Conservation (phyloP, 92 coral and sea anemone genomes). For the Phenganax marumi region DNA sequence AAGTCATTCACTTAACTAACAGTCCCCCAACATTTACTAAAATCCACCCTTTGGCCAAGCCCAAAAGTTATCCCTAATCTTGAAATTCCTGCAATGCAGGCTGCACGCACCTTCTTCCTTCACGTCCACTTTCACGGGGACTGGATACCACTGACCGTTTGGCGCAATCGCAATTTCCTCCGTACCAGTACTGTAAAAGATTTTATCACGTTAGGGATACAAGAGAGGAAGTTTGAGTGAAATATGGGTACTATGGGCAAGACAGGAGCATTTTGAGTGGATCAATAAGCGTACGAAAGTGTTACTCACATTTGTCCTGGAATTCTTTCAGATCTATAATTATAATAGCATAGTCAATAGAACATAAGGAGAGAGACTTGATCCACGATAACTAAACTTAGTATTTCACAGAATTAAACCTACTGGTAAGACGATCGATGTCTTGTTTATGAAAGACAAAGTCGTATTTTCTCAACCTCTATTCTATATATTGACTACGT, state of each 20-base stretch:
- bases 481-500: not conserved
- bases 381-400: too few species aligned
- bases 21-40: too few species aligned
- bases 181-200: slow-evolving; percentile 68
- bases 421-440: too few species aligned
- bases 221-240: slow-evolving; percentile 25
- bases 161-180: slow-evolving; percentile 96
- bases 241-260: not conserved
- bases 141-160: slow-evolving; percentile 90
- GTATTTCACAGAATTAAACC: too few species aligned
- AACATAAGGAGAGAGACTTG: too few species aligned
- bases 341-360: not conserved
- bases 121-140: slow-evolving; percentile 75
- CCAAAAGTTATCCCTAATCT: not conserved
- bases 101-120: slow-evolving; percentile 82
- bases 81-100: too few species aligned
- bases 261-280: too few species aligned
- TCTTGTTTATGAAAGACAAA: too few species aligned
- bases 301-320: slow-evolving; percentile 47
- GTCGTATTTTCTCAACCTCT: not conserved
- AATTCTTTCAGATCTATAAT: slow-evolving; percentile 40
- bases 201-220: slow-evolving; percentile 15
- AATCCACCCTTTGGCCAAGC: not conserved
- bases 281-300: not conserved
- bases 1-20: too few species aligned